Evolutionary conservation across 2,888 invertebrate species (phyloP).

Genomic region (Acrobeloides nanus): DNA sequence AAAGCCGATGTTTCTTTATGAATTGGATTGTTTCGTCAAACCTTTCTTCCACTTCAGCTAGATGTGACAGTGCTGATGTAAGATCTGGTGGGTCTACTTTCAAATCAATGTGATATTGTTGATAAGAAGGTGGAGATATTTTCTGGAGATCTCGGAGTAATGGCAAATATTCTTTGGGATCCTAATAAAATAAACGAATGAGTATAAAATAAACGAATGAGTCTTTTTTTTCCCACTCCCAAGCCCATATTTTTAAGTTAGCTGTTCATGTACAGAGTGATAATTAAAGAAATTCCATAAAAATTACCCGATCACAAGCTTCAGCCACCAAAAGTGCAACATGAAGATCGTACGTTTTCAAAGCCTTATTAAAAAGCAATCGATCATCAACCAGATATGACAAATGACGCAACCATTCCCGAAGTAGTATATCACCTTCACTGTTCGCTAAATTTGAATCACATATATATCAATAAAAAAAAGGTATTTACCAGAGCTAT

Average conservation of each 20-base stretch:
- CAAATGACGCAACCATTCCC: constrained; percentile 35
- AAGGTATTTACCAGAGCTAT: constrained; percentile 6
- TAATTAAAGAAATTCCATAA: neutral
- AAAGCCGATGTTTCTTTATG: constrained; percentile 23
- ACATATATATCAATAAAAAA: neutral
- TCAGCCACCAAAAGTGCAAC: constrained; percentile 37
- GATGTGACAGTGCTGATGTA: constrained; percentile 26
- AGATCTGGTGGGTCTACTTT: constrained; percentile 34
- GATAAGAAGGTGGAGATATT: constrained; percentile 26
- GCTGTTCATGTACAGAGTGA: neutral
- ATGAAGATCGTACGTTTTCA: constrained; percentile 42
- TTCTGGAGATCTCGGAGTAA: constrained; percentile 31
- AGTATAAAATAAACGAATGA: no score
- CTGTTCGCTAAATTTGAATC: constrained; percentile 3
- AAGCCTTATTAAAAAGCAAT: constrained; percentile 36
- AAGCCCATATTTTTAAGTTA: neutral
- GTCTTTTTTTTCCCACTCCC: neutral
- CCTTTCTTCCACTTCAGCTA: constrained; percentile 19
- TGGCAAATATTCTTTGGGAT: constrained; percentile 43
- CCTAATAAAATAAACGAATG: constrained; percentile 6
- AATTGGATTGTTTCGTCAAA: constrained; percentile 30
- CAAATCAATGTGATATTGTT: constrained; percentile 32
- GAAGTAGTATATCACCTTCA: constrained; percentile 8
- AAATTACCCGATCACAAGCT: constrained; percentile 24
- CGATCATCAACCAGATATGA: constrained; percentile 37